These are phyloP conservation scores for Ericerus pela DNA, from an alignment of 1,140 invertebrate genomes.

Conservation along the genomic window DNA sequence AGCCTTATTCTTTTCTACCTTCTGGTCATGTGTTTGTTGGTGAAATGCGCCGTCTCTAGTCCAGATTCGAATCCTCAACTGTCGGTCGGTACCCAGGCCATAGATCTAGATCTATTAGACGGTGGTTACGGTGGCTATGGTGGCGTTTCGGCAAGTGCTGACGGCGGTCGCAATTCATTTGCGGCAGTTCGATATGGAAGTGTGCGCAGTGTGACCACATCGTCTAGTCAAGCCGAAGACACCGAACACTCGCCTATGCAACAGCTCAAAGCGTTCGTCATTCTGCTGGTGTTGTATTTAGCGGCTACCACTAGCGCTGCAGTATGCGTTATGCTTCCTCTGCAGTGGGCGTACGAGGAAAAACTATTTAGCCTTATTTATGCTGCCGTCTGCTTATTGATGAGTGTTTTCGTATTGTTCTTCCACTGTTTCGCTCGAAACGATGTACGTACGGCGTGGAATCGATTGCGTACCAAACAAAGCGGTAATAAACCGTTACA, in stretches of 20 bases:
- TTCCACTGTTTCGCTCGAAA: conserved; percentile 72
- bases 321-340: conserved; percentile 46
- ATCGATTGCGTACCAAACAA: conserved; percentile 19
- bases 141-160: no score
- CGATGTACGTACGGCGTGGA: conserved; percentile 62
- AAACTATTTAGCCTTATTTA: conserved; percentile 64
- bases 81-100: conserved; percentile 59
- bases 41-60: conserved; percentile 52
- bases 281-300: conserved; percentile 58
- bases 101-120: conserved; percentile 49
- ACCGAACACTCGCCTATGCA: conserved; percentile 62
- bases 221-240: conserved; percentile 60
- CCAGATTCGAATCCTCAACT: conserved; percentile 51
- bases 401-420: conserved; percentile 68
- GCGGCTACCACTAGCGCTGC: conserved; percentile 58
- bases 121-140: conserved; percentile 39
- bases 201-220: conserved; percentile 43
- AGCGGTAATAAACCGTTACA: no score
- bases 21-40: conserved; percentile 54
- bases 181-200: conserved; percentile 40
- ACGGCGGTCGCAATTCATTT: not conserved
- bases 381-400: conserved; percentile 46
- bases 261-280: conserved; percentile 62
- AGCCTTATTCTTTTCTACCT: conserved; percentile 56
- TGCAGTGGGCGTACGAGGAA: conserved; percentile 51